Conservation (phyloP, 2,113 vertebrate species). For the Lepus europaeus region DNA sequence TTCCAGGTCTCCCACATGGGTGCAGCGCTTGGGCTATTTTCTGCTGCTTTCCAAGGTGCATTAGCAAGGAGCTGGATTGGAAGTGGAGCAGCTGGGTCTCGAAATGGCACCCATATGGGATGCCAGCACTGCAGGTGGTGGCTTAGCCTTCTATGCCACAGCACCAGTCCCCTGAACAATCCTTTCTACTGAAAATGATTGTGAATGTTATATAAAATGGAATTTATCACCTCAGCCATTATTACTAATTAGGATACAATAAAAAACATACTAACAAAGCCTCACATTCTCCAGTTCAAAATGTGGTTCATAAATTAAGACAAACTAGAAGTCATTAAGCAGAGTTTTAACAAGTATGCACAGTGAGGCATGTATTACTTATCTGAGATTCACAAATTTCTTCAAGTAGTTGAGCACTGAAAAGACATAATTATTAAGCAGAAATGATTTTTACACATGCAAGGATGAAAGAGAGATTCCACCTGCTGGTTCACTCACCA, state of each 20-base stretch:
- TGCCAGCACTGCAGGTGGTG: too few relatives aligned
- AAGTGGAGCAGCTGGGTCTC: too few relatives aligned
- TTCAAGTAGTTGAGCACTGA: neutral
- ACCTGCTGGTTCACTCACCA: too few relatives aligned
- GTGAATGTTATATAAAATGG: neutral
- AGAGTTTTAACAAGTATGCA: neutral
- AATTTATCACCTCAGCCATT: neutral
- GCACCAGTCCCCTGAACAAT: neutral
- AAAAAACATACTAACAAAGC: neutral
- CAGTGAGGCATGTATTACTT: neutral
- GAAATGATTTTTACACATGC: slow-evolving; percentile 34
- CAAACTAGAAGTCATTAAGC: neutral
- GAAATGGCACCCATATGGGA: too few relatives aligned
- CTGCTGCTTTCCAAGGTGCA: too few relatives aligned
- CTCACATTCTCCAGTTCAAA: neutral
- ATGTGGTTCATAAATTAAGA: slow-evolving; percentile 5
- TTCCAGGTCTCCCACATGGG: too few relatives aligned
- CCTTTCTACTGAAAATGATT: slow-evolving; percentile 52
- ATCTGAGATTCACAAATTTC: neutral
- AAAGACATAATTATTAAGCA: slow-evolving; percentile 42
- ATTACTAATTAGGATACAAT: neutral
- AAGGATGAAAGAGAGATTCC: too few relatives aligned
- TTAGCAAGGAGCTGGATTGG: too few relatives aligned
- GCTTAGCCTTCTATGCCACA: too few relatives aligned
- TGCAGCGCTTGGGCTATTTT: too few relatives aligned